These are phyloP conservation scores for Volucella inanis DNA, from an alignment of 2,888 invertebrate genomes.

Conservation along the genomic window DNA sequence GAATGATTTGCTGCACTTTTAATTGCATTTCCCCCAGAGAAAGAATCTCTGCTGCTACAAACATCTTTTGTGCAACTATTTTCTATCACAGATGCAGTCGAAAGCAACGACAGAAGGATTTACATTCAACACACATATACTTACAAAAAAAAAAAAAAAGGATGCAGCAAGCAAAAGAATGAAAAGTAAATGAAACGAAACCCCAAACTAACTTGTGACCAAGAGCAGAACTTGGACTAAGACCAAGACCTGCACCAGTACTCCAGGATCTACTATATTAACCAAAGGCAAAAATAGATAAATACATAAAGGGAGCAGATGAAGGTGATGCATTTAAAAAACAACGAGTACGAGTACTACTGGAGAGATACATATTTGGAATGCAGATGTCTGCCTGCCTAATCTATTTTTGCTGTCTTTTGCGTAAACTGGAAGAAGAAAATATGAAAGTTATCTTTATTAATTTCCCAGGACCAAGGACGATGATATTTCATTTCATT, in stretches of 20 bases:
- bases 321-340: slow-evolving; percentile 22
- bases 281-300: slow-evolving; percentile 47
- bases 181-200: slow-evolving; percentile 59
- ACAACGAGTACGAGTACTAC: slow-evolving; percentile 18
- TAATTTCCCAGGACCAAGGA: slow-evolving; percentile 47
- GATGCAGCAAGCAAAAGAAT: slow-evolving; percentile 25
- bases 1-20: slow-evolving; percentile 72
- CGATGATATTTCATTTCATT: slow-evolving; percentile 38
- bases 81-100: slow-evolving; percentile 63
- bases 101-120: slow-evolving; percentile 45
- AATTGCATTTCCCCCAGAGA: slow-evolving; percentile 66
- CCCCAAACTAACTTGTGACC: slow-evolving; percentile 34
- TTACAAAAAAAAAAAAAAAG: slow-evolving; percentile 25
- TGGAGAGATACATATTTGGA: slow-evolving; percentile 29
- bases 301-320: slow-evolving; percentile 43
- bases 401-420: neutral
- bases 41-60: slow-evolving; percentile 45
- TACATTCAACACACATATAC: slow-evolving; percentile 1
- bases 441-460: slow-evolving; percentile 60
- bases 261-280: neutral
- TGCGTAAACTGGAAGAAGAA: slow-evolving; percentile 11
- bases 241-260: too few species aligned
- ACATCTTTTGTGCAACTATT: slow-evolving; percentile 36
- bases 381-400: slow-evolving; percentile 48
- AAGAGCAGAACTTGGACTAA: neutral